phyloP scores from a whole-genome alignment of 2,888 invertebrate genomes.

The Drosophila putrida region DNA sequence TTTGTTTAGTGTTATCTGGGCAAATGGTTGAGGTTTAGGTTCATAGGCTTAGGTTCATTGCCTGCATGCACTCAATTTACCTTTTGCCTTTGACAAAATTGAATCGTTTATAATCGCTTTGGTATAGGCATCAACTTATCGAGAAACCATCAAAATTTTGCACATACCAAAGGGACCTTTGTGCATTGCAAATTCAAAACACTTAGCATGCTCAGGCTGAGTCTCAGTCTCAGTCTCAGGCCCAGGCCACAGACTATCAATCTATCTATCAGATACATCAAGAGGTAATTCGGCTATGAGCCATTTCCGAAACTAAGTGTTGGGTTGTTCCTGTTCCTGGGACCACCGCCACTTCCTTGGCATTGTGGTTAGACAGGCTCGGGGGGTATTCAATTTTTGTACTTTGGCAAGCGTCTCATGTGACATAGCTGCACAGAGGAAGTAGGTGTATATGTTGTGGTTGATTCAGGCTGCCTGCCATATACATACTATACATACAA shows the following conservation, averaged over 20 bases:
- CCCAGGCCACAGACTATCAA: conserved; percentile 43
- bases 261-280: conserved; percentile 42
- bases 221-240: neutral
- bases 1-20: conserved; percentile 11
- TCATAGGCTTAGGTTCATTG: conserved; percentile 22
- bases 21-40: conserved; percentile 5
- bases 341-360: conserved; percentile 63
- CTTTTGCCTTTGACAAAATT: conserved; percentile 47
- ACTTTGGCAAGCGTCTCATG: conserved; percentile 69
- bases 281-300: conserved; percentile 45
- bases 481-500: neutral
- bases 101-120: conserved; percentile 54
- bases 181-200: conserved; percentile 65
- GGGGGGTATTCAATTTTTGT: conserved; percentile 31
- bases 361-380: conserved; percentile 59
- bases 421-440: conserved; percentile 76
- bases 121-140: conserved; percentile 53
- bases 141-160: conserved; percentile 60
- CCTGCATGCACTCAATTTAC: conserved; percentile 58
- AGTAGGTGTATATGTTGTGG: conserved; percentile 85
- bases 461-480: conserved; percentile 76
- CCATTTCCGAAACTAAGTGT: conserved; percentile 68
- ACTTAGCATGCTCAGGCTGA: conserved; percentile 29
- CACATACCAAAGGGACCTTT: conserved; percentile 48
- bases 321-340: conserved; percentile 57